Conservation (phyloP, 2,797 vertebrate genomes). For the Squalus acanthias region DNA sequence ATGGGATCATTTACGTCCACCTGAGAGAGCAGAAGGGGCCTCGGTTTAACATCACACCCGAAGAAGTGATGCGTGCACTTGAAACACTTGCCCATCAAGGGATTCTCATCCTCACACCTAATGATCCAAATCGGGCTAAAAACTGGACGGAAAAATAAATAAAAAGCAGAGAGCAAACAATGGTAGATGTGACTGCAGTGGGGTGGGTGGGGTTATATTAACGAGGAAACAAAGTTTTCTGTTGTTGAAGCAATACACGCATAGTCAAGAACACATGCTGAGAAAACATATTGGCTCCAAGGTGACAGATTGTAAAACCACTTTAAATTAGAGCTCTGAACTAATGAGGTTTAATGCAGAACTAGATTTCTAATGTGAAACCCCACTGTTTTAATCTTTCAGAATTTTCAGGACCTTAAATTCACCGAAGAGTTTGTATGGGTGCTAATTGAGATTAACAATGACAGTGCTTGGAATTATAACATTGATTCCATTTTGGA, state of each 20-base stretch:
- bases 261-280: neutral
- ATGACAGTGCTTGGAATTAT: neutral
- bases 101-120: neutral
- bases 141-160: neutral
- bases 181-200: neutral
- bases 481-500: neutral
- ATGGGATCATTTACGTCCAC: too few species aligned
- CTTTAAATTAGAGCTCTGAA: neutral
- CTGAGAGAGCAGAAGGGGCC: neutral
- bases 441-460: neutral
- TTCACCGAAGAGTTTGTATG: neutral
- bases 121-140: neutral
- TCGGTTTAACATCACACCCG: neutral
- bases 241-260: neutral
- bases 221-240: neutral
- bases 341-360: constrained; percentile 15
- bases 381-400: neutral
- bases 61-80: neutral
- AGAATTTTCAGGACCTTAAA: neutral
- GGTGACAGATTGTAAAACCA: constrained; percentile 12
- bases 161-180: too few species aligned
- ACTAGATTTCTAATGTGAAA: neutral
- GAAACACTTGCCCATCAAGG: neutral
- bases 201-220: neutral
- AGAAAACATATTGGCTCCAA: neutral